Base-by-base conservation (phyloP, 37 sponge, comb jelly and placozoan species). In the Dysidea cf. avara region DNA sequence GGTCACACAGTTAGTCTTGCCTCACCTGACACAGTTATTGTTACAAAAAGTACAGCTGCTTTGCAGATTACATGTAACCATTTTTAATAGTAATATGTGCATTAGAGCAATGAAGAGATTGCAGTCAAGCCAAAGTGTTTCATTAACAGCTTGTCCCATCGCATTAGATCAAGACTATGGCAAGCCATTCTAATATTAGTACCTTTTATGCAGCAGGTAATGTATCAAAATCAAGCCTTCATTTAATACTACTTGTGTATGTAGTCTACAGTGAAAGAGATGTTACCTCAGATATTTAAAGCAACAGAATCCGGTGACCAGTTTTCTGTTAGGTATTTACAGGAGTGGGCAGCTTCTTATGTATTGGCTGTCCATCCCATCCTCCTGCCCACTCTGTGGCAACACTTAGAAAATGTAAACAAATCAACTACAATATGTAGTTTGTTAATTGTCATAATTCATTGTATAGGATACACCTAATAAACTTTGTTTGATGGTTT, bases 261-360 rank as follows among this genome's bases (percentile, higher is more conserved):
- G 48, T 14, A 87, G 88, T 54, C 24, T 34, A 43, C 56, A n/a
- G 63, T 33, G 24, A 53, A 18, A 6, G 2, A 31, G 7, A 36
- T 90, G 29, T 37, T 67, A 17, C 20, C 57, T 55, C 12, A 22
- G 14, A 53, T 75, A 28, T 70, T 89, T 9, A 37, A 76, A 32
- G 40, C 58, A 2, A 62, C 89, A 50, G 74, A 55, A 43, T 61
- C 33, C 61, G 90, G 89, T 68, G 89, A 89, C 57, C 94, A 93
- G 72, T 56, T 78, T 22, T 89, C 91, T 25, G 94, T 93, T 11
- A 60, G 85, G 17, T 71, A 84, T 40, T 38, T 71, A 52, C 69
- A 89, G 55, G 94, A 93, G 58, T 93, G 94, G 90, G 28, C 55
- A 17, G 60, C 75, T 0, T 58, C 61, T 2, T 25, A 79, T 26